Evolutionary conservation across 2,888 invertebrate genomes (phyloP), one percentile per base, ranked within the genome.

Genomic region (Elaeidobius kamerunicus): DNA sequence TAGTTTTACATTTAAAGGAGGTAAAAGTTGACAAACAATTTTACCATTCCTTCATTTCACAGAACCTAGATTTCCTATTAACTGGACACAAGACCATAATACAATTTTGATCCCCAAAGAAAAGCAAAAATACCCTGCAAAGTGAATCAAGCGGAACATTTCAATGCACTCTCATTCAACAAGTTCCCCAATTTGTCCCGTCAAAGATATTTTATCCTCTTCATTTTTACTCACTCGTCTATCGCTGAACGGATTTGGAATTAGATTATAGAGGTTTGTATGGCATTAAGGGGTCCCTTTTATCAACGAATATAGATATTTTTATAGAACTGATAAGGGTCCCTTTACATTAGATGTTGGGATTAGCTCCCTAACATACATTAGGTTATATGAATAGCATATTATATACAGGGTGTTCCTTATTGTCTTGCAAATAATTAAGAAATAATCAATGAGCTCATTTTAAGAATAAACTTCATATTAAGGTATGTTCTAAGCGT

Each of bases 221-320:
- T 46, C 46, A 52, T 52, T 44, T 45, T 44, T 49, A 34, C 41
- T 16, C 41, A 41, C 34, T 48, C 48, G 42, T 48, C 20, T 48
- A 48, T 32, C 30, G 19, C 23, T 43, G 40, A 52, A 52, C 52
- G 46, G 45, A 52, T 52, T 52, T 52, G 46, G 52, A 52, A 52
- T 52, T 52, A 52, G 52, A 41, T 52, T 52, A 52, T 40, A 32
- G 18, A 46, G 52, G 52, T 52, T 40, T 45, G 40, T 34, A 23
- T 18, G 40, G 17, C 23, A 36, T 36, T 49, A 50, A 52, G 41
- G 46, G 46, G 18, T 28, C 36, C 12, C 35, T 35, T 52, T 52
- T 46, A 41, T 41, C 16, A 23, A 14, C 16, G 34, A 40, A 46
- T 36, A 40, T 46, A 32, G 35, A 47, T 32, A 40, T 38, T 45